Evolutionary conservation across 2,113 vertebrate species (phyloP), one percentile per base, ranked within the genome.

Genomic region (Sceloporus undulatus): DNA sequence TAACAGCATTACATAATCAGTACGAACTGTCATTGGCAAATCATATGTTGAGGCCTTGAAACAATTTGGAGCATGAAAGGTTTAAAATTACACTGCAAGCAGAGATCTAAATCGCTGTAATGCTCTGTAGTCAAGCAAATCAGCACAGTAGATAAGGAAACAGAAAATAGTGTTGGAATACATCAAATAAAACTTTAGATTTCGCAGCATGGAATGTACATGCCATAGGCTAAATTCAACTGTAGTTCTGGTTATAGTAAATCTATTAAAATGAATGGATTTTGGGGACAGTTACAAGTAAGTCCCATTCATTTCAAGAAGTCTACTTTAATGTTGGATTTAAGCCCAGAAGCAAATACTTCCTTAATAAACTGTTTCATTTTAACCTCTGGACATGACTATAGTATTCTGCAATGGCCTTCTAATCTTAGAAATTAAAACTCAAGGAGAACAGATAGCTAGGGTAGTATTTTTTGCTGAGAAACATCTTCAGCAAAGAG

Each of bases 181-280:
- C 34, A 74, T 79, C 79, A 84, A 88, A 56, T 85, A 86, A 88
- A 92, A 92, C 87, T 66, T 93, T 85, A 82, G 68, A 85, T 85
- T 83, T 0, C 0, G 65, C 65, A 88, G 78, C 76, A 80, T 40
- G 52, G 70, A 19, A 38, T 79, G 21, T 86, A 11, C 40, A 66
- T 59, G 48, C 23, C 65, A 70, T 4, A 9, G 25, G 68, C 21
- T 70, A 70, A 27, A 70, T 70, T 27, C 23, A 70, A 9, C 21
- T 9, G 21, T 70, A 70, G 23, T 70, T 25, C 68, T 27, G 27
- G 5, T 27, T 70, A 27, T 25, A 70, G 68, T 9, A 70, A 25
- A 70, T 19, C 14, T 18, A 66, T 21, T 29, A 27, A 70, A 70
- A 27, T 70, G 68, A 70, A 25, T 29, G 27, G 23, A 19, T 23